A percentile compares a stretch with the other conserved stretches of the same genome.
These are phyloP conservation scores for Drosophila neutralis DNA, from an alignment of 2,888 invertebrate species.

Conservation along the genomic window DNA sequence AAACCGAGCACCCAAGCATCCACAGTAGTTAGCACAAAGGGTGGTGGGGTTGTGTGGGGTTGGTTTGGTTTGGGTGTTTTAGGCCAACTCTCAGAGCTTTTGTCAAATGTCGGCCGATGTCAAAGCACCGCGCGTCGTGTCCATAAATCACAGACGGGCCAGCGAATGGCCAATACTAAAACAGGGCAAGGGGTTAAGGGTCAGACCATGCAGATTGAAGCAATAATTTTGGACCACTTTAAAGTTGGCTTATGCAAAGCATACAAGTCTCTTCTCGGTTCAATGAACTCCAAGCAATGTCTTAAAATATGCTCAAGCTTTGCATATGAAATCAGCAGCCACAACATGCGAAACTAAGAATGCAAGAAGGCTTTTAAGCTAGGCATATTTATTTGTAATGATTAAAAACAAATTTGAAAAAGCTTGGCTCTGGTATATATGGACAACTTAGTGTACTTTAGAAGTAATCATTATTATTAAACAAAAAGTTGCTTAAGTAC, in stretches of 20 bases:
- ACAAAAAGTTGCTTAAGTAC: background rate
- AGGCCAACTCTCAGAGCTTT: conserved; percentile 62
- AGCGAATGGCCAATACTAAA: conserved; percentile 36
- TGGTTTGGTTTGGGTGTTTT: conserved; percentile 6
- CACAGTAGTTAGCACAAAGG: conserved; percentile 14
- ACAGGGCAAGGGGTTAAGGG: conserved; percentile 9
- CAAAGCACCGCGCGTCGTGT: conserved; percentile 72
- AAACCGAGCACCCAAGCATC: conserved; percentile 46
- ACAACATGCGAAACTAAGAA: background rate
- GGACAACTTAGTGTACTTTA: background rate
- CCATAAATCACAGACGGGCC: conserved; percentile 74
- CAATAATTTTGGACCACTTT: conserved; percentile 45
- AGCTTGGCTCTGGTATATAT: background rate
- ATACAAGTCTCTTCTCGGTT: conserved; percentile 45
- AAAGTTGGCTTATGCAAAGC: conserved; percentile 28
- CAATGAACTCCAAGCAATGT: conserved; percentile 45
- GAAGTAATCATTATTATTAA: background rate
- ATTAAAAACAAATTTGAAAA: background rate
- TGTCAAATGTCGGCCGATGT: conserved; percentile 81
- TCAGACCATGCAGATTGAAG: conserved; percentile 25
- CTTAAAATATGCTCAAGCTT: background rate
- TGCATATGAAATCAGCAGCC: fast-evolving
- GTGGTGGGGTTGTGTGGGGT: background rate
- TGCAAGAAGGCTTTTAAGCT: background rate
- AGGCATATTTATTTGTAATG: background rate